Conservation (phyloP, 2,113 vertebrate genomes). For the Alces alces region DNA sequence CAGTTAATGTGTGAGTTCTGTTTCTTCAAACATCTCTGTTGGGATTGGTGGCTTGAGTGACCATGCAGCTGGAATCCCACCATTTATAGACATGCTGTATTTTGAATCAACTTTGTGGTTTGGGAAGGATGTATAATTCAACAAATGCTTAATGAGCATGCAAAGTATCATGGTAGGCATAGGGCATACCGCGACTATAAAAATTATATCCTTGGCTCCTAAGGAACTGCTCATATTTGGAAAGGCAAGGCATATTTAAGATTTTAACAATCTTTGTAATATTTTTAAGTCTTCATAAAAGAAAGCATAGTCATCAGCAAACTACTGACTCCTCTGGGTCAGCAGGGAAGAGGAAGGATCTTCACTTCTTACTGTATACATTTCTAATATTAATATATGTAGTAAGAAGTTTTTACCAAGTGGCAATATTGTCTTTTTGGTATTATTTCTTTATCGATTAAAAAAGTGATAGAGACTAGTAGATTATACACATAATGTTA, state of each 20-base stretch:
- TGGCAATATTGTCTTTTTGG: not conserved
- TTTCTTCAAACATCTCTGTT: not conserved
- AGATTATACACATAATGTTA: not conserved
- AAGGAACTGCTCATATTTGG: not conserved
- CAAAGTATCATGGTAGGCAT: not conserved
- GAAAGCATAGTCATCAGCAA: not conserved
- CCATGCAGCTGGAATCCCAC: not conserved
- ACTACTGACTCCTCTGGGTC: not conserved
- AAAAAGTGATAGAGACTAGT: not conserved
- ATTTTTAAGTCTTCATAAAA: not conserved
- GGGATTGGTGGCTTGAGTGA: conserved; percentile 9
- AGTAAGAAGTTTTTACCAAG: not conserved
- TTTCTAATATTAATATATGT: not conserved
- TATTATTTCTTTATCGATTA: not conserved
- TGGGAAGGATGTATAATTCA: conserved; percentile 56
- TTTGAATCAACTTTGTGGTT: conserved; percentile 59
- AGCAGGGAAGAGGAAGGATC: not conserved
- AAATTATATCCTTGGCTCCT: not conserved
- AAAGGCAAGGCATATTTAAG: not conserved
- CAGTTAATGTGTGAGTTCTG: not conserved
- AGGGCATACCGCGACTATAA: not conserved
- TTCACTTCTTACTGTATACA: not conserved
- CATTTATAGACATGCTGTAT: conserved; percentile 56
- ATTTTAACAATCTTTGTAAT: not conserved
- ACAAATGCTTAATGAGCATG: conserved; percentile 36